Evolutionary conservation across 2,797 vertebrate genomes (phyloP).

Genomic region (Scarus forsteni): DNA sequence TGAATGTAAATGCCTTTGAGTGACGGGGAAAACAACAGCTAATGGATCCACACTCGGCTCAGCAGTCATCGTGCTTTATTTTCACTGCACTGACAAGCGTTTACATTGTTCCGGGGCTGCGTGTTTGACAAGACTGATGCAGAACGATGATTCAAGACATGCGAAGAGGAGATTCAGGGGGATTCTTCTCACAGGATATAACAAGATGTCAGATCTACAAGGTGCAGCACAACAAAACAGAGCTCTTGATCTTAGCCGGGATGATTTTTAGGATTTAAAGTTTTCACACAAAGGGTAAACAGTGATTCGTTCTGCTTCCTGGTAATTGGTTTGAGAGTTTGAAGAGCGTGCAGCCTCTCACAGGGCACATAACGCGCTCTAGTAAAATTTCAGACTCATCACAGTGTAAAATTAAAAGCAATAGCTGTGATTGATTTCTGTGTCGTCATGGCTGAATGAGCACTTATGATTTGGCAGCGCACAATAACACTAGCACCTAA

Average conservation of each 20-base stretch:
- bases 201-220: constrained; percentile 31
- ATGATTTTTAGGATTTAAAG: constrained; percentile 5
- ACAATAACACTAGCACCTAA: constrained; percentile 8
- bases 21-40: constrained; percentile 51
- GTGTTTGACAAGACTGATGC: constrained; percentile 35
- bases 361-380: neutral
- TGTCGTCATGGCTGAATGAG: constrained; percentile 9
- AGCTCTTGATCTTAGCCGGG: constrained; percentile 14
- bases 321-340: constrained; percentile 8
- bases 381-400: constrained; percentile 20
- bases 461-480: constrained; percentile 3
- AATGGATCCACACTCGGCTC: constrained; percentile 28
- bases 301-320: constrained; percentile 6
- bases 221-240: constrained; percentile 45
- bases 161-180: neutral
- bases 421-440: constrained; percentile 15
- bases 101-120: constrained; percentile 37
- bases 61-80: constrained; percentile 67
- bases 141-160: constrained; percentile 41
- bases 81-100: constrained; percentile 51
- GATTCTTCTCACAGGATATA: constrained; percentile 24
- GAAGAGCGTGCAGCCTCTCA: neutral
- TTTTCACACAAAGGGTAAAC: neutral
- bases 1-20: constrained; percentile 32
- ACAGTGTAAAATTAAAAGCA: constrained; percentile 16